phyloP scores from a whole-genome alignment of 2,113 vertebrate genomes.

The Aspiorhynchus laticeps region DNA sequence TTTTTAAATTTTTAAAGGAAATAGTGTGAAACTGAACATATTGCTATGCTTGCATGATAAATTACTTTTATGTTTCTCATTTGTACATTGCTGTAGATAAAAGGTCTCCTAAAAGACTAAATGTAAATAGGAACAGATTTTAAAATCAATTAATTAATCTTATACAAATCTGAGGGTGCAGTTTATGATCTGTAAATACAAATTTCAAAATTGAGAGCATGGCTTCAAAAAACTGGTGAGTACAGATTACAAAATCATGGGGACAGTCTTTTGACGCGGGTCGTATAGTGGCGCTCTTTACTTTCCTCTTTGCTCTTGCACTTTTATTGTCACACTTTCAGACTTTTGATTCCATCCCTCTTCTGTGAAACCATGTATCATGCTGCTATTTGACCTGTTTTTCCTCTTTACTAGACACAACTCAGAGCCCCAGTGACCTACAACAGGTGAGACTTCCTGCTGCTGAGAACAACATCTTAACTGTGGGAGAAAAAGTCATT shows the following conservation, averaged over 20 bases:
- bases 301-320: neutral
- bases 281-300: neutral
- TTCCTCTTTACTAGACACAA: neutral
- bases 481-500: neutral
- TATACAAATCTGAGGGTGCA: neutral
- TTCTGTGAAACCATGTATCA: neutral
- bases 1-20: neutral
- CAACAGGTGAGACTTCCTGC: conserved; percentile 1
- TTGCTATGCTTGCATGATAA: neutral
- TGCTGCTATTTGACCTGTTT: neutral
- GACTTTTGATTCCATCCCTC: neutral
- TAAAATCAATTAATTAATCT: neutral
- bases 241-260: neutral
- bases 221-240: neutral
- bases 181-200: neutral
- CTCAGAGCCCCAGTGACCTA: neutral
- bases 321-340: neutral
- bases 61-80: neutral
- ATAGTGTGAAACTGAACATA: neutral
- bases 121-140: neutral
- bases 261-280: neutral
- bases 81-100: neutral
- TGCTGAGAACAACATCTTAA: neutral
- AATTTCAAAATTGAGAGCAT: neutral
- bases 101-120: neutral